These are phyloP conservation scores for Platalea minor DNA, from an alignment of 2,797 vertebrate genomes.

Conservation along the genomic window DNA sequence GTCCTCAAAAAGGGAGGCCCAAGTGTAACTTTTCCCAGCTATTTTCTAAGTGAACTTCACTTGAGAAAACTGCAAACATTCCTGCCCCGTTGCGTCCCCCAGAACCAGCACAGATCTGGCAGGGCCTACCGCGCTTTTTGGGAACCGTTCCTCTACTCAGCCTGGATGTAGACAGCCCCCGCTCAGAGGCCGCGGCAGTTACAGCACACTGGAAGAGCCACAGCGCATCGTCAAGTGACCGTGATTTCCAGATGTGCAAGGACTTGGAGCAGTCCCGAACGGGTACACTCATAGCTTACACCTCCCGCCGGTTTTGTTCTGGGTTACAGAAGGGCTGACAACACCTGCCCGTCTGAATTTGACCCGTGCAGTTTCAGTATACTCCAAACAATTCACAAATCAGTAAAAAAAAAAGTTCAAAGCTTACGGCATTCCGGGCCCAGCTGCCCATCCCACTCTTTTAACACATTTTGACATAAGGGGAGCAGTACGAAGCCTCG, in stretches of 20 bases:
- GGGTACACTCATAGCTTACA: neutral
- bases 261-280: neutral
- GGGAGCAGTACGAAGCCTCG: neutral
- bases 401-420: neutral
- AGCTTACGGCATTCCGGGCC: neutral
- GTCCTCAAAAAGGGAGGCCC: neutral
- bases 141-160: neutral
- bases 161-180: neutral
- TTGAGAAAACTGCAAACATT: neutral
- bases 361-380: neutral
- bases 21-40: neutral
- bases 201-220: neutral
- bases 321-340: neutral
- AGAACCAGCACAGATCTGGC: neutral
- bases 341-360: neutral
- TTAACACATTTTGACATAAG: neutral
- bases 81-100: neutral
- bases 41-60: neutral
- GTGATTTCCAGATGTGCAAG: neutral
- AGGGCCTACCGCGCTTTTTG: neutral
- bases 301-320: neutral
- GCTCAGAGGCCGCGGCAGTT: neutral
- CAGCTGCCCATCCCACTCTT: neutral
- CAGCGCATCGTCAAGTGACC: rapidly evolving
- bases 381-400: neutral